These are phyloP conservation scores for Metellina segmentata DNA, from an alignment of 2,888 invertebrate species.

Conservation along the genomic window DNA sequence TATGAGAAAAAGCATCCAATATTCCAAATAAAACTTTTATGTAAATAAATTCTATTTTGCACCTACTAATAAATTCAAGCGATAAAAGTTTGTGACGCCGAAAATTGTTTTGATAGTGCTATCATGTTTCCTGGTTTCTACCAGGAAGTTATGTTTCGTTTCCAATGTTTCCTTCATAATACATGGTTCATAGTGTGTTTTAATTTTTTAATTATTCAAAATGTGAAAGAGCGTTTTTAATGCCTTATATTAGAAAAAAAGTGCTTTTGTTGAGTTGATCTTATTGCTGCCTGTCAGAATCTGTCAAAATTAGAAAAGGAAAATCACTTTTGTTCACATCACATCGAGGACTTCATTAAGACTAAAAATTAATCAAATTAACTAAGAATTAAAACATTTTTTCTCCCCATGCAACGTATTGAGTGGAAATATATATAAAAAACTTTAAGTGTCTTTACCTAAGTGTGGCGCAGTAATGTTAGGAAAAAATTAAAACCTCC, in stretches of 20 bases:
- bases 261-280: slow-evolving; percentile 22
- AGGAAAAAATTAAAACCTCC: slow-evolving; percentile 61
- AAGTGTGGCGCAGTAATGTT: slow-evolving; percentile 15
- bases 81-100: too few species aligned
- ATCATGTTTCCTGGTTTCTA: too few species aligned
- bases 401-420: slow-evolving; percentile 5
- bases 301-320: slow-evolving; percentile 47
- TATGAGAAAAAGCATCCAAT: too few species aligned
- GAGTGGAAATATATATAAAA: slow-evolving; percentile 6
- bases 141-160: too few species aligned
- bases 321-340: slow-evolving; percentile 27
- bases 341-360: slow-evolving; percentile 64
- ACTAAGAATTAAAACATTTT: slow-evolving; percentile 59
- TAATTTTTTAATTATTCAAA: slow-evolving; percentile 1
- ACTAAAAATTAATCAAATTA: slow-evolving; percentile 74
- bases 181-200: too few species aligned
- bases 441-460: slow-evolving; percentile 23
- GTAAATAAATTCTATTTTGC: too few species aligned
- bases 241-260: slow-evolving; percentile 3
- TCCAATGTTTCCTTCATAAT: too few species aligned
- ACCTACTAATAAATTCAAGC: too few species aligned
- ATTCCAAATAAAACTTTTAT: too few species aligned
- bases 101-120: too few species aligned
- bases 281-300: slow-evolving; percentile 37
- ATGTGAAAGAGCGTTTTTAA: slow-evolving; percentile 31